Evolutionary conservation across 2,797 vertebrate genomes (phyloP), one percentile per base, ranked within the genome.

Genomic region (Anableps anableps): DNA sequence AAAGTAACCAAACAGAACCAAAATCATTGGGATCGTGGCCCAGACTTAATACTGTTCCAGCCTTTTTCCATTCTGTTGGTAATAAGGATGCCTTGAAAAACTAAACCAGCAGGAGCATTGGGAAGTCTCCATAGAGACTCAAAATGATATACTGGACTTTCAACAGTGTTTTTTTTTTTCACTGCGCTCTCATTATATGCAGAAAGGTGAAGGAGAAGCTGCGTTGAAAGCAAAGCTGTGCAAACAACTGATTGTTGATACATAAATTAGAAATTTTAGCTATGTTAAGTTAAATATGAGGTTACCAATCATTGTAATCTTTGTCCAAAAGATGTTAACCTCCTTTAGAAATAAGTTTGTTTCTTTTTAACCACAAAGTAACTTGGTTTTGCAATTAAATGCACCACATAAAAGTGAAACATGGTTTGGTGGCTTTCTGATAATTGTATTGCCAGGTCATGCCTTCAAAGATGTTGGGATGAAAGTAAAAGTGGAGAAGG

Each of bases 101-200:
- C 0, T n/a, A 62, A 29, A 16, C 19, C 34, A 31, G 8, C 48
- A 70, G 36, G 10, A 31, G 5, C 19, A 26, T 64, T 26, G 9
- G 17, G 72, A 81, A 68, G 72, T 74, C 71, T 80, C 36, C 48
- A 84, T 10, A 79, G 76, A 83, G 75, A 81, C 71, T 72, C 45
- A 64, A 80, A 36, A 82, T 68, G 1, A 74, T 29, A 53, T 55
- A 58, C 2, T 77, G 82, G 58, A 23, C 68, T 38, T 74, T 45
- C 36, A 75, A 74, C 74, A 62, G 70, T n/a, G n/a, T 11, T 2
- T 50, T 75, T 29, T 51, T 80, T 23, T 60, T 80, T 36, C 23
- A 60, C 78, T 62, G 5, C 71, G 17, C n/a, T 82, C 60, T 76
- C 19, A 73, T 80, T 78, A 31, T 58, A 78, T 80, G 78, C 45